These are phyloP conservation scores for Cavia porcellus DNA, from an alignment of 2,113 vertebrate species.

Conservation along the genomic window DNA sequence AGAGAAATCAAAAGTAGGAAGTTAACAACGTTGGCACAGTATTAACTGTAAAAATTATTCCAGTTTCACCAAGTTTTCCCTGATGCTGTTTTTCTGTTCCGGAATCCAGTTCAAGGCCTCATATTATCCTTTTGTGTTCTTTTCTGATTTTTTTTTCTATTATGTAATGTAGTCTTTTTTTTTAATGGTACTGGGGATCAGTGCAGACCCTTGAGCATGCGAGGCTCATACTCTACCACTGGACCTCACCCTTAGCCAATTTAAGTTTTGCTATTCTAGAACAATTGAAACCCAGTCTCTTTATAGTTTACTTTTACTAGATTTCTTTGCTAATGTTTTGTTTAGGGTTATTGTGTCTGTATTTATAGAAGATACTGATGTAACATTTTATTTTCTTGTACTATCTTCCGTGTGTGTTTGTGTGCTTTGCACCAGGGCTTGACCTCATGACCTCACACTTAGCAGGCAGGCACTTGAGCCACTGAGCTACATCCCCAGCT, in stretches of 20 bases:
- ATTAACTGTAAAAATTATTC: not conserved
- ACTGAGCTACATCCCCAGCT: no score
- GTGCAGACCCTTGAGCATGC: not conserved
- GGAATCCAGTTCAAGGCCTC: not conserved
- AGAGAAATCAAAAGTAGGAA: not conserved
- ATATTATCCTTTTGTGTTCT: not conserved
- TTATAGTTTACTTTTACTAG: not conserved
- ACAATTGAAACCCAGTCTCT: not conserved
- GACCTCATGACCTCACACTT: no score
- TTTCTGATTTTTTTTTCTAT: constrained; percentile 31
- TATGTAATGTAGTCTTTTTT: not conserved
- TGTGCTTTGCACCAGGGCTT: no score
- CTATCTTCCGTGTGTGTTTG: no score
- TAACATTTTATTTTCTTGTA: not conserved
- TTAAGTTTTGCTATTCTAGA: not conserved
- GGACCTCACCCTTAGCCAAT: not conserved
- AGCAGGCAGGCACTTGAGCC: no score
- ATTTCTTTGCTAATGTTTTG: not conserved
- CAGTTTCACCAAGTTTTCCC: not conserved
- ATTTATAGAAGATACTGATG: not conserved
- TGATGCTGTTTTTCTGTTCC: not conserved
- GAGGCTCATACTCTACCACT: not conserved
- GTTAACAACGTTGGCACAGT: not conserved
- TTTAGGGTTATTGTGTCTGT: not conserved
- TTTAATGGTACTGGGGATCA: not conserved